A percentile compares a stretch with the other conserved stretches of the same genome.
phyloP scores from a whole-genome alignment of 2,888 invertebrate species.

The Parnassius glacialis region DNA sequence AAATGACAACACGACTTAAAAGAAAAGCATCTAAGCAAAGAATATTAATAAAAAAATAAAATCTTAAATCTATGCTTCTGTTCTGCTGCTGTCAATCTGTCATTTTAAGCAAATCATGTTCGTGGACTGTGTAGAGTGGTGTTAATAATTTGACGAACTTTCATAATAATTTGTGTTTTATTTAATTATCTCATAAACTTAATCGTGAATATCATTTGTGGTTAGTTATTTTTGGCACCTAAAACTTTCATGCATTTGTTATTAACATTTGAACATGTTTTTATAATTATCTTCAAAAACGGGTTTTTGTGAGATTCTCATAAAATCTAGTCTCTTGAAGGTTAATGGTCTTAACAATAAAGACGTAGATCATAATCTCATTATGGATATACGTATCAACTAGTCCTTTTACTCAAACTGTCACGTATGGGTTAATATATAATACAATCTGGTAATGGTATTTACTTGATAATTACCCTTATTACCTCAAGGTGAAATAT shows the following conservation, averaged over 20 bases:
- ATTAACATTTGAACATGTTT: neutral
- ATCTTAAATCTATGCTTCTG: too few relatives aligned
- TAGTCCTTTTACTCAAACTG: too few relatives aligned
- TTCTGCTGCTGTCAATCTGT: slow-evolving; percentile 28
- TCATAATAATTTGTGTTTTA: slow-evolving; percentile 4
- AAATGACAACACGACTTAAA: too few relatives aligned
- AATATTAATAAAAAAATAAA: too few relatives aligned
- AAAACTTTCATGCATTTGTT: too few relatives aligned
- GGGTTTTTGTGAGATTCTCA: slow-evolving; percentile 23
- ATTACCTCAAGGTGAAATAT: neutral
- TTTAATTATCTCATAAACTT: slow-evolving; percentile 2
- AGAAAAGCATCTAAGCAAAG: too few relatives aligned
- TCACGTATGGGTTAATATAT: too few relatives aligned
- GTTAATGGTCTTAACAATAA: slow-evolving; percentile 16
- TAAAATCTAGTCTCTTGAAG: slow-evolving; percentile 17
- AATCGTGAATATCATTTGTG: neutral
- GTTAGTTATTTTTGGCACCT: too few relatives aligned
- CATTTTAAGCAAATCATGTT: slow-evolving; percentile 58
- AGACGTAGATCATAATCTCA: slow-evolving; percentile 1
- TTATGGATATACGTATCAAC: neutral
- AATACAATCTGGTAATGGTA: neutral
- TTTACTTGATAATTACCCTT: slow-evolving; percentile 8
- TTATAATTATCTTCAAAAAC: slow-evolving; percentile 22
- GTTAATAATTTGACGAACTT: slow-evolving; percentile 24
- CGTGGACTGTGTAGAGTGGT: slow-evolving; percentile 36